Evolutionary conservation across 1,140 invertebrate genomes (phyloP), one percentile per base, ranked within the genome.

Genomic region (Temnothorax curvispinosus): DNA sequence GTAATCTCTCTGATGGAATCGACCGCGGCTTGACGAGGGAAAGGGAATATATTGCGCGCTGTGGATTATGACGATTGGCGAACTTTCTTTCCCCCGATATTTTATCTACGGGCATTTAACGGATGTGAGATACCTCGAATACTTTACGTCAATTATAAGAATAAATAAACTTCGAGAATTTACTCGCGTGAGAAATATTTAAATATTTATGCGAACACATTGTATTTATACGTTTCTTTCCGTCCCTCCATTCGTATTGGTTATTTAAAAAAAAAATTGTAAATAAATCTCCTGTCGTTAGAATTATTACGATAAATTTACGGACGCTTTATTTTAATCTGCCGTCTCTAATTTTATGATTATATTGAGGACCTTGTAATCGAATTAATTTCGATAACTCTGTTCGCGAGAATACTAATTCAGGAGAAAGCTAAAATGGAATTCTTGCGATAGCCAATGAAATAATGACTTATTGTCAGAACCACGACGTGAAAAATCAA

Each of bases 1-100:
- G 72, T 81, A 76, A 88, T 86, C 54, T 72, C 82, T 54, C 64
- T 74, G 82, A 88, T 80, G 69, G 67, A 69, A 78, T 76, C 75
- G 50, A 54, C 13, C 13, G 21, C 47, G 82, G 15, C 11, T 65
- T 52, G 35, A 77, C 21, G 62, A 27, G 58, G 78, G 11, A 60
- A n/a, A 21, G 60, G 13, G 18, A 56, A 72, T 69, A 11, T 18
- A 11, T 18, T 38, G n/a, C 35, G 13, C 6, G 27, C 64, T 69
- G n/a, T 50, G 69, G 32, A 60, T 84, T 84, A 75, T 75, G 41
- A 62, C 54, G 41, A 72, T 82, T 27, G 41, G 67, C 69, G 32
- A 35, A 38, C 44, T 38, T 21, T 67, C 58, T 75, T 62, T 62
- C n/a, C 21, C 18, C 21, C 11, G 13, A 82, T 60, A 58, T 60